Evolutionary conservation across 23 tunicate species (phyloP), one percentile per base, ranked within the genome.

Genomic region (Halocynthia roretzi): DNA sequence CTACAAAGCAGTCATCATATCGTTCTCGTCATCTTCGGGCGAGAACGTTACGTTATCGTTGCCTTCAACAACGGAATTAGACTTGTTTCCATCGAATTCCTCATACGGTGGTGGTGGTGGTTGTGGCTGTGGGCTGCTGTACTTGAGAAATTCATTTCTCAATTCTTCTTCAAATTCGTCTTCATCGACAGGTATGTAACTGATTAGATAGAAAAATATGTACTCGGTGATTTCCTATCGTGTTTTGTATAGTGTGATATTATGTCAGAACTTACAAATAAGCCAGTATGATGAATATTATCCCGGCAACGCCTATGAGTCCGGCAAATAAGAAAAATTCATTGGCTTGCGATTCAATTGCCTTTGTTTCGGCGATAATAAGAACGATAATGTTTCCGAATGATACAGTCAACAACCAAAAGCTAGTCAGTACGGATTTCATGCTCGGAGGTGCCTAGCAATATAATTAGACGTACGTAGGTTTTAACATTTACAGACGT

Each of bases 271-370:
- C 80, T 53, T 49, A 92, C 98, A 91, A 82, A 81, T 92, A 92
- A 40, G 98, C 98, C 51, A 96, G 80, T 19, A 87, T 48, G 7
- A 83, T 71, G 75, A 96, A 96, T 10, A 96, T 54, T 10, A 96
- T 54, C 51, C 83, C 88, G 14, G 96, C 96, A 7, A 83, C 83
- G 55, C 82, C 83, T 22, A 96, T 84, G 6, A 96, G 77, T 12
- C 93, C 99, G 53, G 99, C 99, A 83, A 96, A 96, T 17, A 96
- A 67, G 80, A 96, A 96, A 67, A 90, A 96, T 66, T 96, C 99
- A 20, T 76, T 87, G 6, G 91, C 82, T 80, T 91, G 93, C 51
- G 84, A 87, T 54, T 92, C 98, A 53, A 92, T 77, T 8, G 84
- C 87, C 75, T 86, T 76, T 2, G 87, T 92, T 68, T 85, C 98